Evolutionary conservation across 2,797 vertebrate genomes (phyloP).

Genomic region (Sebastolobus altivelis): DNA sequence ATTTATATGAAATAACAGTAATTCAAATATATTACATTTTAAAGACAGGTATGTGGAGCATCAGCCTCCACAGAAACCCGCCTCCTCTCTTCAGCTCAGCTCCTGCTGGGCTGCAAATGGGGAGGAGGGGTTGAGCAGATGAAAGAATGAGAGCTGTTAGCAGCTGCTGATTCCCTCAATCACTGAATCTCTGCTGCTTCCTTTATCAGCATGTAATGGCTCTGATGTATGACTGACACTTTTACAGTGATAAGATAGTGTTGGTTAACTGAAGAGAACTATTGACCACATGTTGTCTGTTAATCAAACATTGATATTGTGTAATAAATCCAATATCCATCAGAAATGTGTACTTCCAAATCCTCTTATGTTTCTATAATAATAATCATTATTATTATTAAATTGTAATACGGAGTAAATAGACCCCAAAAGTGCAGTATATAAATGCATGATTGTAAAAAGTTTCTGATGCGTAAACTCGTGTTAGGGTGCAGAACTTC

Average conservation of each 20-base stretch:
- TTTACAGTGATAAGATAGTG: constrained; percentile 32
- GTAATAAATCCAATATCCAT: neutral
- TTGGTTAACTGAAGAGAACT: neutral
- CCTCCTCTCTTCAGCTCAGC: constrained; percentile 34
- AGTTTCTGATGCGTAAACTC: constrained; percentile 40
- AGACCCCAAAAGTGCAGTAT: neutral
- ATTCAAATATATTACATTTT: neutral
- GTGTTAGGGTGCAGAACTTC: constrained; percentile 17
- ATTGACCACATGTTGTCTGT: neutral
- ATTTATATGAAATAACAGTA: neutral
- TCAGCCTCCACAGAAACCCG: constrained; percentile 12
- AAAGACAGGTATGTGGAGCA: neutral
- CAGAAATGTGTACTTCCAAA: neutral
- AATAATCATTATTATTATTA: too few species aligned
- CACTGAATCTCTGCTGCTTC: constrained; percentile 23
- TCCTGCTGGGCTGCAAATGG: constrained; percentile 75
- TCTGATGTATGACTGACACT: constrained; percentile 49
- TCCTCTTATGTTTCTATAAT: neutral
- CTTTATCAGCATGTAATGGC: constrained; percentile 58
- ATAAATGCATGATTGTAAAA: constrained; percentile 36
- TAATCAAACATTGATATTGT: neutral
- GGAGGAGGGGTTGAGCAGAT: constrained; percentile 57
- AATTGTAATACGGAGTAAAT: neutral
- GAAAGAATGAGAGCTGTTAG: constrained; percentile 56
- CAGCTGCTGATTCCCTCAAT: constrained; percentile 61